Conservation (phyloP, 2,797 vertebrate genomes). For the Sebastes wilsoni region DNA sequence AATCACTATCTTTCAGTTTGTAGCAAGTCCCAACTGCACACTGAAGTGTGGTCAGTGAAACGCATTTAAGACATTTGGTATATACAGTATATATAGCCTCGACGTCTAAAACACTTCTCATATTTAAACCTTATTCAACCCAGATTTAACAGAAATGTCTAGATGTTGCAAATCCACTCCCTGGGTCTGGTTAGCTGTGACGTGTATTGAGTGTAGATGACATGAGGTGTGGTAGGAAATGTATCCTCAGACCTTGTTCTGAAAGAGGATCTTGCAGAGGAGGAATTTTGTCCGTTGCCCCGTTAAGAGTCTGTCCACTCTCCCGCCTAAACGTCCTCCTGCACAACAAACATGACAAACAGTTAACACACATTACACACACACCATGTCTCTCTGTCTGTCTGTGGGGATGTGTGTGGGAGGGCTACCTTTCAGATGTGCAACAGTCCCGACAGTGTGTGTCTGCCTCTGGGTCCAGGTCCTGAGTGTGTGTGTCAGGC, state of each 20-base stretch:
- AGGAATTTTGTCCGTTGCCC: background rate
- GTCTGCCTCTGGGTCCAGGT: constrained; percentile 54
- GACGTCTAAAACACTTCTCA: background rate
- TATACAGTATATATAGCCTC: background rate
- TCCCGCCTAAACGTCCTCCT: background rate
- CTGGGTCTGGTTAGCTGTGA: background rate
- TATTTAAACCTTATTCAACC: background rate
- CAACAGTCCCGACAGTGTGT: constrained; percentile 50
- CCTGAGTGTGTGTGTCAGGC: constrained; percentile 50
- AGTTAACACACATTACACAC: constrained; percentile 35
- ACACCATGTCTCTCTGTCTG: background rate
- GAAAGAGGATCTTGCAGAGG: background rate
- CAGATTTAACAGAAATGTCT: background rate
- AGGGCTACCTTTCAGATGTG: constrained; percentile 16
- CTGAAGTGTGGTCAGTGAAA: background rate
- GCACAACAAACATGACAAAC: constrained; percentile 28
- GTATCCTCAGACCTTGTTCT: background rate
- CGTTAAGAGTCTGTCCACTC: background rate
- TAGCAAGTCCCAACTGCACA: background rate
- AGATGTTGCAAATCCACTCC: background rate
- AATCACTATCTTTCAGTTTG: background rate
- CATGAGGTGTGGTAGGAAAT: background rate
- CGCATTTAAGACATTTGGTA: background rate
- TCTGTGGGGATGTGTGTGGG: background rate
- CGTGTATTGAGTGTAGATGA: background rate